These are phyloP conservation scores for Mohoua ochrocephala DNA, from an alignment of 2,113 vertebrate species.

Conservation along the genomic window DNA sequence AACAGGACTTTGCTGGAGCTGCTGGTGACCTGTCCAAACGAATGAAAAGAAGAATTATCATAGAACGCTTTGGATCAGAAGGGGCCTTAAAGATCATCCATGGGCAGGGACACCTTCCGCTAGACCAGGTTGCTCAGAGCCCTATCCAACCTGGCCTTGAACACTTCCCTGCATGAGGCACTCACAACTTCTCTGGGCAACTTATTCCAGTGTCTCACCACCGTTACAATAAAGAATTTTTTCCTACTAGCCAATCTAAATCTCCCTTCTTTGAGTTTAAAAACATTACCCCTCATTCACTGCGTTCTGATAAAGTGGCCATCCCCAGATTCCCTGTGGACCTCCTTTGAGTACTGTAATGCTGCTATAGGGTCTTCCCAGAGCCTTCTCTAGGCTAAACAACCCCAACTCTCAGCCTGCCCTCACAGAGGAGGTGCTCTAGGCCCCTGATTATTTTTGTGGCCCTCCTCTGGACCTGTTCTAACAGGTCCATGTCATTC, in stretches of 20 bases:
- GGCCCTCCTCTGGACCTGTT: neutral
- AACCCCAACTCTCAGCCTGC: neutral
- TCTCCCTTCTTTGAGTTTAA: neutral
- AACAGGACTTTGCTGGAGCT: neutral
- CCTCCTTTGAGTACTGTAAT: fast-evolving
- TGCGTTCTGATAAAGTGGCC: neutral
- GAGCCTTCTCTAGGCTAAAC: neutral
- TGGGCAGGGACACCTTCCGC: neutral
- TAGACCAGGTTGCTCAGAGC: neutral
- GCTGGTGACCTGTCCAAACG: neutral
- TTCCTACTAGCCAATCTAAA: neutral
- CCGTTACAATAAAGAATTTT: neutral
- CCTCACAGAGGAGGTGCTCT: neutral
- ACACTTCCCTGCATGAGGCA: neutral
- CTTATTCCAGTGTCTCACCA: neutral
- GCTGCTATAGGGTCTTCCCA: neutral
- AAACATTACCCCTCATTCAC: neutral
- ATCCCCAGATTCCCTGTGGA: neutral
- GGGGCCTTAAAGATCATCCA: neutral
- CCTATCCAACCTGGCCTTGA: neutral
- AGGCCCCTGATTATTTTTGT: neutral
- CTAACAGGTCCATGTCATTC: neutral
- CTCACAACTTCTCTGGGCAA: neutral
- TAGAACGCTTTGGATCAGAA: neutral
- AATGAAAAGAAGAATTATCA: neutral